Evolutionary conservation across 2,797 vertebrate species (phyloP), one percentile per base, ranked within the genome.

Genomic region (Chelmon rostratus): DNA sequence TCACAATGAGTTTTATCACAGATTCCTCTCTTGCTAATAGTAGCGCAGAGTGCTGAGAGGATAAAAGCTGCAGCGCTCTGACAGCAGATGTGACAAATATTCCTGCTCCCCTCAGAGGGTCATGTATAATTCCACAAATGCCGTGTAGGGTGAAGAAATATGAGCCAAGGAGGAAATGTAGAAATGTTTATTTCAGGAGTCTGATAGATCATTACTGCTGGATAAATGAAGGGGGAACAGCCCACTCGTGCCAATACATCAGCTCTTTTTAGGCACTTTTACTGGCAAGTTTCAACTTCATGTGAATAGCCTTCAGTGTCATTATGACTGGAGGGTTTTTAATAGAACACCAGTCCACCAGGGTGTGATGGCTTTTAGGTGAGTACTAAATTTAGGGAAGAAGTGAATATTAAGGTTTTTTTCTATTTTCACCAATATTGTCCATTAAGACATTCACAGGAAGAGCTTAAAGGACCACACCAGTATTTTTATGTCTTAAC

Each of bases 61-160:
- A 66, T 68, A 2, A 40, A 65, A 64, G 72, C 74, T 6, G 53
- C 73, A 3, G 31, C 23, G 23, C 66, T 61, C 35, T 13, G 21
- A 81, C 84, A 52, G 65, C 1, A 42, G 52, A 69, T 42, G 56
- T 81, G 79, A 90, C 67, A 73, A 73, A 83, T 81, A 50, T 47
- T 63, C 75, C 59, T 16, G 35, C 70, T 73, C 58, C 50, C 50
- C 54, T 8, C 25, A 31, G 8, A 12, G 25, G 70, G 44, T 82
- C 74, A 84, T 88, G 74, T 50, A 85, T 88, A 82, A 91, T 88
- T 82, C 59, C 69, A 78, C 25, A 44, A 62, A 46, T 9, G 59
- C 42, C 8, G 15, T 18, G 16, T 46, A 1, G 31, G 37, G 56
- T 16, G 75, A 80, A 66, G 76, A 83, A 77, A 88, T 31, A 85